phyloP scores from a whole-genome alignment of 2,888 invertebrate species.

The Oegoconia quadripuncta region DNA sequence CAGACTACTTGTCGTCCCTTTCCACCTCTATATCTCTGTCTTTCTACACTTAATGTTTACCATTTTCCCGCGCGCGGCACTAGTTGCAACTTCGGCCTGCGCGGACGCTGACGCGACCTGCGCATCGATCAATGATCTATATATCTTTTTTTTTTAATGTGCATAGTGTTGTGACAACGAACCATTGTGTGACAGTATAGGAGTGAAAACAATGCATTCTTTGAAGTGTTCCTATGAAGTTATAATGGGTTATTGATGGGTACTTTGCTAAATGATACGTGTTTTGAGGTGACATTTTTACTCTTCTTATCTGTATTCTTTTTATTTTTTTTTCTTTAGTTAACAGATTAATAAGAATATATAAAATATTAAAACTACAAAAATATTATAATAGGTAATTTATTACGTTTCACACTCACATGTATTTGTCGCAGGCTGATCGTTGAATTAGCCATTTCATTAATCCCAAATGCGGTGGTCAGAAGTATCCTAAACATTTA shows the following conservation, averaged over 20 bases:
- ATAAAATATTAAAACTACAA: too few species aligned
- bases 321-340: too few species aligned
- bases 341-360: too few species aligned
- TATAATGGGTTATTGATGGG: conserved; percentile 32
- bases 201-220: conserved; percentile 35
- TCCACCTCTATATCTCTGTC: conserved; percentile 34
- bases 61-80: conserved; percentile 42
- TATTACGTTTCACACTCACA: too few species aligned
- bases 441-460: too few species aligned
- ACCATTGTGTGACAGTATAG: conserved; percentile 31
- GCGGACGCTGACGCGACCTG: conserved; percentile 48
- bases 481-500: too few species aligned
- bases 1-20: conserved; percentile 39
- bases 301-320: too few species aligned
- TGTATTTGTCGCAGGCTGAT: too few species aligned
- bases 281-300: background rate
- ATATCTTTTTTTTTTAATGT: conserved; percentile 27
- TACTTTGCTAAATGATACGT: conserved; percentile 22
- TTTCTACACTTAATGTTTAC: conserved; percentile 50
- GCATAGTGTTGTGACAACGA: conserved; percentile 32
- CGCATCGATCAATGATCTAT: conserved; percentile 27
- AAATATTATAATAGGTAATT: too few species aligned
- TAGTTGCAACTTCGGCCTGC: conserved; percentile 44
- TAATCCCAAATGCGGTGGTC: too few species aligned
- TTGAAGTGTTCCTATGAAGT: conserved; percentile 24